Evolutionary conservation across 2,797 vertebrate species (phyloP), one percentile per base, ranked within the genome.

Genomic region (Rhinophrynus dorsalis): DNA sequence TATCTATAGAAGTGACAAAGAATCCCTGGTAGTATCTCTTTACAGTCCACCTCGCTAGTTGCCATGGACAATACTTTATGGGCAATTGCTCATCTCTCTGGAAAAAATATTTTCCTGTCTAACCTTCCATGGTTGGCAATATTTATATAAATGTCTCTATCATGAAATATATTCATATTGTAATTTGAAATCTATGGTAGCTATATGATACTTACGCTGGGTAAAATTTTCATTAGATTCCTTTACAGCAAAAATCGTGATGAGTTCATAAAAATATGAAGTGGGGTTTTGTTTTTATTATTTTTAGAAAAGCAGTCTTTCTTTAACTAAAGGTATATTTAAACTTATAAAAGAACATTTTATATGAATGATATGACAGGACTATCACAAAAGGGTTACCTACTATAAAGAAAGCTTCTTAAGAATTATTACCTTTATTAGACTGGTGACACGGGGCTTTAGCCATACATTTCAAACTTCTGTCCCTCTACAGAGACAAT

Each of bases 341-440:
- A 88, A 90, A 87, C 86, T 92, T 90, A 84, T 91, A 92, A 90
- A 89, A 90, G 85, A 89, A 86, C 84, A 87, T 89, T 82, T 85
- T 84, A 79, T 88, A 88, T 87, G 87, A 91, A 89, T 90, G 88
- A 90, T 90, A 89, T 90, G 88, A 90, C 88, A 89, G 85, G 86
- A 80, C 83, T 87, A 86, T 81, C 88, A 90, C 82, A 74, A 81
- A 83, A 92, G 90, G 91, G 89, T 90, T 93, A 93, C 89, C 85
- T 91, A 88, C 89, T 90, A 89, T 90, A 91, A 90, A 92, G 89
- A 88, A 94, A 92, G 85, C 89, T 80, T 80, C 74, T 62, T 40
- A 85, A 94, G 94, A 97, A 92, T 94, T 96, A 96, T 97, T 92
- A 90, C 94, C 92, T 94, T 94, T 95, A 94, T 95, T 96, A 95